Conservation (phyloP, 2,888 invertebrate species). For the Artemia sinica region DNA sequence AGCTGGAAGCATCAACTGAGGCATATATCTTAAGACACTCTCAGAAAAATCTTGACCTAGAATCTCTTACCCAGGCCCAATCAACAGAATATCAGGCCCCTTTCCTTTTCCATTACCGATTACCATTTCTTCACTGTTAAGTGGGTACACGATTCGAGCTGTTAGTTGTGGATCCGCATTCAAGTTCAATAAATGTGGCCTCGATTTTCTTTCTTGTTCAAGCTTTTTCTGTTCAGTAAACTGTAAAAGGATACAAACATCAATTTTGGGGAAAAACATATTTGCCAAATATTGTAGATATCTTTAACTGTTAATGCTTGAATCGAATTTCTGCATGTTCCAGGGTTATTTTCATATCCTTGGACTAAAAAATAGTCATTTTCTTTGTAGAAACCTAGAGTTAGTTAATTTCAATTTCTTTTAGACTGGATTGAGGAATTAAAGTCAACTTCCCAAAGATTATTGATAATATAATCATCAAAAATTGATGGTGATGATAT, state of each 20-base stretch:
- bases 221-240: slow-evolving; percentile 20
- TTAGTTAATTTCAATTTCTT: no score
- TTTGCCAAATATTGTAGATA: no score
- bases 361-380: no score
- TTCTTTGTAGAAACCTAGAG: no score
- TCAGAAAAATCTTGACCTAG: slow-evolving; percentile 15
- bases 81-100: slow-evolving; percentile 33
- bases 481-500: no score
- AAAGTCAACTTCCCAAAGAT: no score
- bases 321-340: no score
- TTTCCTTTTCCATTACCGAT: slow-evolving; percentile 33
- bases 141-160: slow-evolving; percentile 37
- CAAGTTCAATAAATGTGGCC: slow-evolving; percentile 38
- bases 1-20: slow-evolving; percentile 19
- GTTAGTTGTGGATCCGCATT: slow-evolving; percentile 39
- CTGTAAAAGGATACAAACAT: not conserved
- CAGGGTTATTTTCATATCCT: no score
- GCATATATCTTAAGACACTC: slow-evolving; percentile 18
- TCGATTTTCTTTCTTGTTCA: slow-evolving; percentile 32
- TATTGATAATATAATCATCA: no score
- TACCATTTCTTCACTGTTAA: slow-evolving; percentile 32
- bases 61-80: slow-evolving; percentile 34
- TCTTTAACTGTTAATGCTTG: no score
- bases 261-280: no score
- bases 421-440: no score